Evolutionary conservation across 2,888 invertebrate genomes (phyloP).

Genomic region (Brenthis hecate): DNA sequence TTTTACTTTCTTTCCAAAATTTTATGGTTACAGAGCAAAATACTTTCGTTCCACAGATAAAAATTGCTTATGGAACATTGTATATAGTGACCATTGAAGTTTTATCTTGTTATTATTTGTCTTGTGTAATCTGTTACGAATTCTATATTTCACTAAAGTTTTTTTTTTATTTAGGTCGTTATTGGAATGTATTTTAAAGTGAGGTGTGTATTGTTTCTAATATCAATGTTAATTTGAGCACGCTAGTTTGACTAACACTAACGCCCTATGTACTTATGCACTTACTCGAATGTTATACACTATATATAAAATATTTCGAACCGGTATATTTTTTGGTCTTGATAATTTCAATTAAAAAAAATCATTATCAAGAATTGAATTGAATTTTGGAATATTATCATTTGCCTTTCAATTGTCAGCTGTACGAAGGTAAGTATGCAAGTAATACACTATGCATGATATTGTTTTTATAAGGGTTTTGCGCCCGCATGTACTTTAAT

Average conservation of each 20-base stretch:
- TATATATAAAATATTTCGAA: too few species aligned
- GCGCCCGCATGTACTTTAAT: too few species aligned
- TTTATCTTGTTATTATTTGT: conserved; percentile 20
- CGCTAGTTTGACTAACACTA: conserved; percentile 15
- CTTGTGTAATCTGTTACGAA: conserved; percentile 26
- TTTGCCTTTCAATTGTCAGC: too few species aligned
- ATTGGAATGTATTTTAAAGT: conserved; percentile 72
- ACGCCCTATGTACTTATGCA: conserved; percentile 2
- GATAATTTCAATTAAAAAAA: too few species aligned
- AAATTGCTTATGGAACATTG: conserved; percentile 18
- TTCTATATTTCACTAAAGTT: conserved; percentile 48
- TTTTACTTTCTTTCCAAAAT: too few species aligned
- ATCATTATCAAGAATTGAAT: too few species aligned
- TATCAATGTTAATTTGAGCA: conserved; percentile 25
- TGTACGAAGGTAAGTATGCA: too few species aligned
- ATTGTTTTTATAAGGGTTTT: too few species aligned
- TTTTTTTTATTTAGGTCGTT: conserved; percentile 71
- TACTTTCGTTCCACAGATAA: conserved; percentile 7
- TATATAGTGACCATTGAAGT: conserved; percentile 21
- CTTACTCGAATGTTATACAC: neutral
- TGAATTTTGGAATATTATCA: too few species aligned
- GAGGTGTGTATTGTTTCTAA: conserved; percentile 67
- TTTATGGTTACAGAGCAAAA: neutral
- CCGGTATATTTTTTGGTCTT: too few species aligned
- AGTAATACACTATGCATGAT: too few species aligned